Evolutionary conservation across 1,140 invertebrate genomes (phyloP).

Genomic region (Calliopsis andreniformis): DNA sequence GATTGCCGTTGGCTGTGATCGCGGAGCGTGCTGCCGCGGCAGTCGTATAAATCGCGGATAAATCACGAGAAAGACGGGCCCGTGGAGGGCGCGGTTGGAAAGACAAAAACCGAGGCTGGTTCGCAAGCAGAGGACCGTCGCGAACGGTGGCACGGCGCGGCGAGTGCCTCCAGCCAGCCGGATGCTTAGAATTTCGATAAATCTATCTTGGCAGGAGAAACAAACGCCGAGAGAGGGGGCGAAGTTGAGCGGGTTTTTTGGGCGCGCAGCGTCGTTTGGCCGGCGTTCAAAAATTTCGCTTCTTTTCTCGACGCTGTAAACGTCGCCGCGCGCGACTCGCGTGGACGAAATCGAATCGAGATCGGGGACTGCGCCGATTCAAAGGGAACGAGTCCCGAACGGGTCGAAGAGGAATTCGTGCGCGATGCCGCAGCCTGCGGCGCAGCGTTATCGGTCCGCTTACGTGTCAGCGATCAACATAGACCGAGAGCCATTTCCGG

Average conservation of each 20-base stretch:
- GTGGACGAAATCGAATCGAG: conserved; percentile 4
- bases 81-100: conserved; percentile 17
- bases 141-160: conserved; percentile 14
- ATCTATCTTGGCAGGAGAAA: conserved; percentile 62
- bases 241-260: conserved; percentile 24
- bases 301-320: conserved; percentile 27
- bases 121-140: conserved; percentile 7
- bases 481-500: neutral
- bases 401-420: neutral
- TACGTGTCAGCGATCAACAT: conserved; percentile 16
- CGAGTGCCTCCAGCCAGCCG: conserved; percentile 30
- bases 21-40: conserved; percentile 13
- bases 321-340: conserved; percentile 3
- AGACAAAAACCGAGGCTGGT: conserved; percentile 46
- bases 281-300: conserved; percentile 41
- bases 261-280: conserved; percentile 27
- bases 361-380: neutral
- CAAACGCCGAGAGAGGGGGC: conserved; percentile 7
- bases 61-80: conserved; percentile 62
- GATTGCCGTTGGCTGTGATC: neutral
- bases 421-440: neutral
- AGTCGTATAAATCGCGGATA: conserved; percentile 71
- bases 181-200: conserved; percentile 77
- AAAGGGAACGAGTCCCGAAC: neutral
- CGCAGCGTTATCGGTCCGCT: conserved; percentile 19